A percentile compares a stretch with the other conserved stretches of the same genome.
These are phyloP conservation scores for Apostichopus californicus DNA, from an alignment of 35 echinoderm and acorn worm species.

Conservation along the genomic window DNA sequence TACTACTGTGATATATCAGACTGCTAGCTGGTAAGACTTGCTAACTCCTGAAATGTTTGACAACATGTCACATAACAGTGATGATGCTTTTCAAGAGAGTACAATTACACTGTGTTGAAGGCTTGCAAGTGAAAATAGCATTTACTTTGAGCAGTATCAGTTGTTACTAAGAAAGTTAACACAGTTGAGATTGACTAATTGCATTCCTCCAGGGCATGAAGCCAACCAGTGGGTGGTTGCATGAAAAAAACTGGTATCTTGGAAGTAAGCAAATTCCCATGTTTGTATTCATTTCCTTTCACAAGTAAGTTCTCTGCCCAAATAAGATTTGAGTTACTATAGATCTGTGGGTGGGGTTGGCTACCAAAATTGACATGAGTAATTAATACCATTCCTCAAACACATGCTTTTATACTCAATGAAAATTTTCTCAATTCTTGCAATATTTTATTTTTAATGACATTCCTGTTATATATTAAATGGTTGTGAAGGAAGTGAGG, in stretches of 20 bases:
- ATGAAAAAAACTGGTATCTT: not conserved
- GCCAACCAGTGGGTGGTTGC: constrained; percentile 19
- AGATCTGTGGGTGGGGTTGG: not conserved
- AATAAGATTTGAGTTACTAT: not conserved
- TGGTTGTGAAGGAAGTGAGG: no score
- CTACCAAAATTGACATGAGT: not conserved
- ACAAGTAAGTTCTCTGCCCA: not conserved
- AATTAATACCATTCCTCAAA: constrained; percentile 1
- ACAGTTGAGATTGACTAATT: constrained; percentile 19
- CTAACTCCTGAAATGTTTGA: constrained; percentile 11
- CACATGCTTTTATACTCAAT: no score
- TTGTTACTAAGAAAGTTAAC: not conserved
- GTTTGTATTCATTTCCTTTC: not conserved
- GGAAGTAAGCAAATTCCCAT: not conserved
- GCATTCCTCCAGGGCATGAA: constrained; percentile 24
- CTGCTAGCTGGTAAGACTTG: not conserved
- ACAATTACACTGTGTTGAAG: not conserved
- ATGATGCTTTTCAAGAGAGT: not conserved
- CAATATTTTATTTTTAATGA: no score
- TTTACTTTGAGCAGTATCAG: not conserved
- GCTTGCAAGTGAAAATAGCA: not conserved
- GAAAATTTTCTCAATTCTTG: no score
- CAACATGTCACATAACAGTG: constrained; percentile 4
- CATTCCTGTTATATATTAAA: no score
- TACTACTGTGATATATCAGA: not conserved